phyloP scores from a whole-genome alignment of 2,797 vertebrate species.

The Calcarius lapponicus region DNA sequence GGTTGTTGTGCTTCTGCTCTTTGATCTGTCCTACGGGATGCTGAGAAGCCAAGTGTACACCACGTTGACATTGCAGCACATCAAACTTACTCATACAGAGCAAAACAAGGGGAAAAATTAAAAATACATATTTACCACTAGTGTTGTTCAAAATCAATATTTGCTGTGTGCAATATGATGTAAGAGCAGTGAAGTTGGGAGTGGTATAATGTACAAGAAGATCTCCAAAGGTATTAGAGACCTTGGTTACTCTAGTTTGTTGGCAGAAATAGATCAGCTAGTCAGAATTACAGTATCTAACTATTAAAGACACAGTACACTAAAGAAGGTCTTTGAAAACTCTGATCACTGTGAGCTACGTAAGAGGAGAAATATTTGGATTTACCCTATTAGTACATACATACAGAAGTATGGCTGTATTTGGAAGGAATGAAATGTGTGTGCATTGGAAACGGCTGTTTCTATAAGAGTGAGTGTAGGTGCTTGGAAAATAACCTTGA shows the following conservation, averaged over 20 bases:
- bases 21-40: rapidly evolving
- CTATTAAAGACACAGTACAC: background rate
- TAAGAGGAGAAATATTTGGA: background rate
- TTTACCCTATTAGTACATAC: background rate
- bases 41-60: background rate
- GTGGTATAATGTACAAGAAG: background rate
- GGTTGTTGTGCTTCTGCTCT: background rate
- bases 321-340: background rate
- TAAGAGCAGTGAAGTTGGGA: background rate
- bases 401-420: background rate
- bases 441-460: background rate
- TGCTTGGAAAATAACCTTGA: background rate
- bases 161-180: background rate
- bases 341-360: background rate
- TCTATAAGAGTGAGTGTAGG: background rate
- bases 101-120: background rate
- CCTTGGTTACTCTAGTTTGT: background rate
- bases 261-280: background rate
- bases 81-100: background rate
- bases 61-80: background rate
- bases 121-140: background rate
- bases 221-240: background rate
- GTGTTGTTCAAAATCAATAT: background rate
- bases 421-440: background rate
- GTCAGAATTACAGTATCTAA: background rate